phyloP scores from a whole-genome alignment of 2,888 invertebrate species.

The Aleiodes alternator region DNA sequence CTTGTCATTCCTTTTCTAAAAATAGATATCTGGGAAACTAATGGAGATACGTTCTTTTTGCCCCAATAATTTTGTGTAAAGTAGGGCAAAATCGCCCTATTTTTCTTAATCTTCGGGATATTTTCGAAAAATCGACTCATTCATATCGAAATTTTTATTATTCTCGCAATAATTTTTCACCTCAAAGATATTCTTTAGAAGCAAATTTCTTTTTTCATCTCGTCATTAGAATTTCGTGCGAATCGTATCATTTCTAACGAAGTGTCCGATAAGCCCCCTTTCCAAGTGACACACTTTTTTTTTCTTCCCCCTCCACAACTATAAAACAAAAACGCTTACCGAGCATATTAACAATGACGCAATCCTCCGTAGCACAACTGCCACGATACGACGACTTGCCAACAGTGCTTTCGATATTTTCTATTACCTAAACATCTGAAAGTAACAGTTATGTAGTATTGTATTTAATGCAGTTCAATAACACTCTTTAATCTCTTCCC shows the following conservation, averaged over 20 bases:
- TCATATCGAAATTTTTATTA: no score
- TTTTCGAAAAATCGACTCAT: no score
- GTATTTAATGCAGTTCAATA: not conserved
- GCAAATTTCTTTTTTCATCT: not conserved
- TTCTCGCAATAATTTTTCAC: no score
- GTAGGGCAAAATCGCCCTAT: no score
- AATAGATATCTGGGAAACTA: no score
- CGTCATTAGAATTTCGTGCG: not conserved
- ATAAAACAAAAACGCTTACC: conserved; percentile 2
- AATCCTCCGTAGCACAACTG: conserved; percentile 6
- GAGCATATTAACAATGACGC: conserved; percentile 12
- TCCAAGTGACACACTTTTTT: not conserved
- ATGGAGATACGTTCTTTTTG: no score
- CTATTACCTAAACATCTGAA: conserved; percentile 9
- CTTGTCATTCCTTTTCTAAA: no score
- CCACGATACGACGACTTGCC: not conserved
- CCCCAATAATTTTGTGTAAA: no score
- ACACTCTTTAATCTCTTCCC: no score
- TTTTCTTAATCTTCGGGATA: no score
- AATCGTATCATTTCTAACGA: not conserved
- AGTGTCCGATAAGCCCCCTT: conserved; percentile 9
- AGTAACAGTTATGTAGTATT: not conserved
- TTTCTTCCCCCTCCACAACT: not conserved
- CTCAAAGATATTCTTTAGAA: no score
- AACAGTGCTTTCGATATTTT: not conserved